A percentile compares a stretch with the other conserved stretches of the same genome.
phyloP scores from a whole-genome alignment of 2,888 invertebrate species.

The Watsonalla binaria region DNA sequence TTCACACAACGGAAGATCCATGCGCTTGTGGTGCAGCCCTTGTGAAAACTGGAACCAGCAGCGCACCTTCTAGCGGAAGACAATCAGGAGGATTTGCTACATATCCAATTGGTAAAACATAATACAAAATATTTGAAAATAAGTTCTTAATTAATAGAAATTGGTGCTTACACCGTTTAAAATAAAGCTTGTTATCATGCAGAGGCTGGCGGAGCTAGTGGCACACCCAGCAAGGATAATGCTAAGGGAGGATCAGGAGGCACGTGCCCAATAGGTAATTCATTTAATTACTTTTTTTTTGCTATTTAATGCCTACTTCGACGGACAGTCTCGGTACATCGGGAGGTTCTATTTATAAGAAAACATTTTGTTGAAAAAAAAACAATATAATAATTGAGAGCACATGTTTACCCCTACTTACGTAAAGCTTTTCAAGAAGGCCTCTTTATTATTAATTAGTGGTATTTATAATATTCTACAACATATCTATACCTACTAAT shows the following conservation, averaged over 20 bases:
- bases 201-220: not conserved
- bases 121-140: not conserved
- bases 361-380: too few species aligned
- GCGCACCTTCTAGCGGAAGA: constrained; percentile 3
- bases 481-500: too few species aligned
- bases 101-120: constrained; percentile 44
- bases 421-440: too few species aligned
- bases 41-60: not conserved
- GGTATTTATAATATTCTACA: too few species aligned
- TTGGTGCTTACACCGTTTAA: constrained; percentile 16
- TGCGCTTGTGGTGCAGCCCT: constrained; percentile 56
- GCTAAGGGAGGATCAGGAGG: not conserved
- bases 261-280: not conserved
- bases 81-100: constrained; percentile 27
- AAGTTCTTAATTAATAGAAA: not conserved
- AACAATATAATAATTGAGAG: too few species aligned
- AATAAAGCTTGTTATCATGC: not conserved
- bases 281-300: not conserved
- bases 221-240: not conserved
- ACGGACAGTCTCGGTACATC: too few species aligned
- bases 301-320: too few species aligned
- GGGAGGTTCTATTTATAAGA: too few species aligned
- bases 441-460: too few species aligned
- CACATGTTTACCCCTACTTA: too few species aligned
- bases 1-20: constrained; percentile 49